phyloP scores from a whole-genome alignment of 2,113 vertebrate species.

The Pardalotus punctatus region DNA sequence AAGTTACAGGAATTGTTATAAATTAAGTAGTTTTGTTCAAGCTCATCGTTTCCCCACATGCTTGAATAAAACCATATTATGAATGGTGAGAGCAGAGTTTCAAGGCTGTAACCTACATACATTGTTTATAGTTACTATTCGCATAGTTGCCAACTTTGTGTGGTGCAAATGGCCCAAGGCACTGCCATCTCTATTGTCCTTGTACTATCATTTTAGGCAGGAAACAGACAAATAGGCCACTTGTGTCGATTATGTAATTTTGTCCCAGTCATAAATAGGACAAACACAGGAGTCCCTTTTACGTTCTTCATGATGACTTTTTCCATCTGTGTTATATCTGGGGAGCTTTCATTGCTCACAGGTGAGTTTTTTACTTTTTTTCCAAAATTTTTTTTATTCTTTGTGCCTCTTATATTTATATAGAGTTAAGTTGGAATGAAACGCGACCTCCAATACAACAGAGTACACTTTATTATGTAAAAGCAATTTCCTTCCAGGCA shows the following conservation, averaged over 20 bases:
- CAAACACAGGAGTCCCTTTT: neutral
- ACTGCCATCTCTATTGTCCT: slow-evolving; percentile 9
- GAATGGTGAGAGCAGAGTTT: neutral
- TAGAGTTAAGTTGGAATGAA: neutral
- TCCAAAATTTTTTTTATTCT: neutral
- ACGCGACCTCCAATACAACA: neutral
- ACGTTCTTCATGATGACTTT: neutral
- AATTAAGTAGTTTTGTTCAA: neutral
- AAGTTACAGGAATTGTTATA: neutral
- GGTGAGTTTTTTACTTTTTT: neutral
- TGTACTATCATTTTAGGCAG: slow-evolving; percentile 2
- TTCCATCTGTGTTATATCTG: neutral
- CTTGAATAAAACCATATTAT: neutral
- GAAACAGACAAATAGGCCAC: slow-evolving; percentile 24
- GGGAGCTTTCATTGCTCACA: neutral
- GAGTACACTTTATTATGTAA: neutral
- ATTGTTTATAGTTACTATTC: neutral
- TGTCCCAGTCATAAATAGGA: slow-evolving; percentile 35
- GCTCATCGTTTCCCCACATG: neutral
- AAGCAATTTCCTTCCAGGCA: neutral
- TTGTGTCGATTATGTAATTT: slow-evolving; percentile 27
- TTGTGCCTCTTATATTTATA: neutral
- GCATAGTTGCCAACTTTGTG: neutral
- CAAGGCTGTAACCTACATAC: neutral
- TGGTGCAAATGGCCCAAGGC: neutral